Base-by-base conservation (phyloP, 2,797 vertebrate species). In the Falco peregrinus region DNA sequence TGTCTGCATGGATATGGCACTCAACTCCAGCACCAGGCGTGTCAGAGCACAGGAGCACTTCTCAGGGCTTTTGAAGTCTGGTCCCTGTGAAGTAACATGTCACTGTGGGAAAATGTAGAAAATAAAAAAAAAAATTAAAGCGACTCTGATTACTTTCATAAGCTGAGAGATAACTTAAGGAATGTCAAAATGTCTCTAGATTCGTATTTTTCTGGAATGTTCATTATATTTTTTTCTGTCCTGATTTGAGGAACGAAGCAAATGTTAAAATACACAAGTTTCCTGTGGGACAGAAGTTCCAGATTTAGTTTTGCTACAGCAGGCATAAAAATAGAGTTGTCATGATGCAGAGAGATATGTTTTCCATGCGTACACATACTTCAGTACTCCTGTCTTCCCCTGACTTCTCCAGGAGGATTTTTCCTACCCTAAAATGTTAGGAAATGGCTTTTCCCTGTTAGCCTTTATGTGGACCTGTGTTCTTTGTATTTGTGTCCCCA, bases 311-410 rank as follows among this genome's bases (percentile, higher is more conserved):
- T 41, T 69, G 20, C 50, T 45, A 35, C 16, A 90, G 51, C 17
- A 92, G 89, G 82, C 54, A 63, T 83, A 89, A 96, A 95, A 93
- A 71, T 89, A 90, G 53, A 73, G 12, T 54, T 82, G 48, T 63
- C 63, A 82, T 54, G 87, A 82, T 37, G 43, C 39, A 82, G 59
- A 87, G 89, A 78, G 77, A 79, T 89, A 94, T 68, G 76, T 0
- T 96, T 95, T 93, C 92, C 92, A 89, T 87, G 78, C 10, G 0
- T 39, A 54, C 33, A 25, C 59, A 24, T 54, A 56, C 19, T 82
- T 89, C 37, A 56, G 26, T 54, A 26, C 7, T 71, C 37, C 26
- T 84, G 26, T 63, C 47, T 70, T 79, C 53, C 69, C 37, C 25
- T 71, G 22, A 47, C 35, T 70, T 57, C 54, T 79, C 47, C 47